Evolutionary conservation across 2,888 invertebrate genomes (phyloP).

Genomic region (Sphinx pinastri): DNA sequence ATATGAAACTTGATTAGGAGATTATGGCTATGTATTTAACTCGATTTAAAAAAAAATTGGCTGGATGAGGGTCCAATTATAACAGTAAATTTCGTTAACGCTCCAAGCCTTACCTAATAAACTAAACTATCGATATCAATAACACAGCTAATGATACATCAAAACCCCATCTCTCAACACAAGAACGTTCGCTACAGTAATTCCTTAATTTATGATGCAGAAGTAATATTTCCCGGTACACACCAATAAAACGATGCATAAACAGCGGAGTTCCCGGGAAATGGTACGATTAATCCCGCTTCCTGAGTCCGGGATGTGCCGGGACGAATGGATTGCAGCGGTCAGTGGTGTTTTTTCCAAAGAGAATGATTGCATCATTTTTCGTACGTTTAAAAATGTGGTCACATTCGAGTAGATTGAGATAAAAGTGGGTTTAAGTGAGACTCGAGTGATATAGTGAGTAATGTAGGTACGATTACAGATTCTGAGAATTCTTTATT

Average conservation of each 20-base stretch:
- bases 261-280: constrained; percentile 25
- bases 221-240: constrained; percentile 10
- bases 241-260: constrained; percentile 25
- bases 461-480: constrained; percentile 12
- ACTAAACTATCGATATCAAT: not conserved
- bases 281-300: constrained; percentile 33
- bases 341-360: constrained; percentile 9
- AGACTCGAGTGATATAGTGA: constrained; percentile 29
- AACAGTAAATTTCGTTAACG: no score
- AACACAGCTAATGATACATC: not conserved
- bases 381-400: constrained; percentile 35
- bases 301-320: constrained; percentile 29
- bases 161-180: not conserved
- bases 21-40: no score
- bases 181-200: not conserved
- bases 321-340: constrained; percentile 24
- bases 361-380: constrained; percentile 34
- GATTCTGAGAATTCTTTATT: not conserved
- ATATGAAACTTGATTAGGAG: no score
- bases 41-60: no score
- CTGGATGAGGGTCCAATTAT: no score
- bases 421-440: constrained; percentile 22
- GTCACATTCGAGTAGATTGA: constrained; percentile 27
- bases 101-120: no score
- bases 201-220: not conserved